Evolutionary conservation across 1,140 invertebrate genomes (phyloP).

Genomic region (Lethocerus indicus): DNA sequence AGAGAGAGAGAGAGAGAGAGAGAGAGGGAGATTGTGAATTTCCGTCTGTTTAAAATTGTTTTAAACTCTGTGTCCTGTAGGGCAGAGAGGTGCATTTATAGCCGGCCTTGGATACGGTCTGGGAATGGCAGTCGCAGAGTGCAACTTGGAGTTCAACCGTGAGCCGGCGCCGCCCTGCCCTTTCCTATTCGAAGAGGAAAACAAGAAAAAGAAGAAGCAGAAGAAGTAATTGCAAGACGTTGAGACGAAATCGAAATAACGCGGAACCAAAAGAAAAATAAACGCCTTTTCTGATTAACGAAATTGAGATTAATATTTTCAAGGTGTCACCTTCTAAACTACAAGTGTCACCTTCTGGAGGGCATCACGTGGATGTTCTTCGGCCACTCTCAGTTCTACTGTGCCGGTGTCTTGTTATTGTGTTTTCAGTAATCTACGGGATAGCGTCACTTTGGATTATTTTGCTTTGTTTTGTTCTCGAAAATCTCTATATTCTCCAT

Average conservation of each 20-base stretch:
- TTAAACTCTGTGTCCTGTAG: neutral
- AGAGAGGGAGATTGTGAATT: no score
- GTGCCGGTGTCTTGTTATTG: no score
- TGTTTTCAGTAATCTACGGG: no score
- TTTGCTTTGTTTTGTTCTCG: no score
- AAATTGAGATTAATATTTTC: neutral
- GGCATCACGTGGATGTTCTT: no score
- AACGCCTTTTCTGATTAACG: neutral
- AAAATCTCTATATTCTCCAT: no score
- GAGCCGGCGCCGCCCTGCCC: neutral
- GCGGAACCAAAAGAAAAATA: neutral
- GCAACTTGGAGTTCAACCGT: neutral
- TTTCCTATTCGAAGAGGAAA: no score
- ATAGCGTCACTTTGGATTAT: no score
- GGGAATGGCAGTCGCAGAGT: neutral
- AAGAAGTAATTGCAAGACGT: neutral
- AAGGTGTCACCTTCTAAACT: neutral
- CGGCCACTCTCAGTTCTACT: no score
- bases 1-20: no score
- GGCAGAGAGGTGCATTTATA: neutral
- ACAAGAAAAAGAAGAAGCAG: neutral
- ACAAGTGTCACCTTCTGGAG: neutral
- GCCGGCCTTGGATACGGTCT: neutral
- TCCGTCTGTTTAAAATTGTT: no score
- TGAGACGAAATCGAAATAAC: neutral